Base-by-base conservation (phyloP, 2,888 invertebrate genomes). In the Cerastis rubricosa region DNA sequence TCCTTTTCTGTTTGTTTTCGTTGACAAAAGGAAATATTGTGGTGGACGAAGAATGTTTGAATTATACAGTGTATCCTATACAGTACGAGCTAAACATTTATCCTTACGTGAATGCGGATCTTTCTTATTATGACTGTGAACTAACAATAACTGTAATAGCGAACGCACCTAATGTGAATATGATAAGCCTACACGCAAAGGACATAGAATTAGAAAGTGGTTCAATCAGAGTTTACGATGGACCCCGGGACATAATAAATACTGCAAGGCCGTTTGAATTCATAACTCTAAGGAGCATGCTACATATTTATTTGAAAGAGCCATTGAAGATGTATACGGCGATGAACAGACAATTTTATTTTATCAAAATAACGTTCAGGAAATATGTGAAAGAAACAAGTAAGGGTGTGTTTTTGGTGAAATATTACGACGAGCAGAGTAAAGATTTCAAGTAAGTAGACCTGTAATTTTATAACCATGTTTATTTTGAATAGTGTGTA, bases 61-160 rank as follows among this genome's bases (percentile, higher is more conserved):
- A 96, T 84, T 96, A 95, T 65, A 96, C 96, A 71, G 94, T 96
- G 67, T 96, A 96, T 82, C 96, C 96, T 77, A 92, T 96, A 80
- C 95, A 96, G 81, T 96, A 96, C 65, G 96, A 96, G 71, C 74
- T 96, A 1, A 93, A 91, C 3, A 89, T 96, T 71, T 93, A 87
- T 25, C 96, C 96, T 0, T 92, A 94, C 65, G 86, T 95, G 67
- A 91, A 90, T 57, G 89, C 85, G 35, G 91, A 90, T 2, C 87
- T 83, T 54, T 93, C 93, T 49, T 95, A 93, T 87, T 96, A 94
- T 71, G 93, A 95, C 61, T 94, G 96, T 90, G 93, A 95, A 64
- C 85, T 96, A 65, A 90, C 90, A 4, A 95, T 96, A 78, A 95
- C 95, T 11, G 91, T 96, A 22, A 95, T 96, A 68, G 95, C 95